These are phyloP conservation scores for Ennomos quercinarius DNA, from an alignment of 2,888 invertebrate genomes.

Conservation along the genomic window DNA sequence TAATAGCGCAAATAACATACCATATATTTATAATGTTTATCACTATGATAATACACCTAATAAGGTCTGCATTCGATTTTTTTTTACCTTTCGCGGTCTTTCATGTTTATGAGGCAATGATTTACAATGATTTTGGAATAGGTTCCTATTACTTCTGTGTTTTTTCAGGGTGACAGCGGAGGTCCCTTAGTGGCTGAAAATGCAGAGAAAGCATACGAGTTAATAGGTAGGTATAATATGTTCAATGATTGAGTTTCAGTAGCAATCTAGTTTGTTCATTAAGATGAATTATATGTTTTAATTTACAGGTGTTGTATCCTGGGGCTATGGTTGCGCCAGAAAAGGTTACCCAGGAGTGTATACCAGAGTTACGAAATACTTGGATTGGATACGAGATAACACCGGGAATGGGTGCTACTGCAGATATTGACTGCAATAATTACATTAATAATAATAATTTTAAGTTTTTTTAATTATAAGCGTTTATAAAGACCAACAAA, in stretches of 20 bases:
- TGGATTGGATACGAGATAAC: constrained; percentile 92
- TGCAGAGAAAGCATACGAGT: constrained; percentile 89
- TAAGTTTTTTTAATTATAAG: too few species aligned
- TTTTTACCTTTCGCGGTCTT: too few species aligned
- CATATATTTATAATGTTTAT: too few species aligned
- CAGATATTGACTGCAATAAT: constrained; percentile 80
- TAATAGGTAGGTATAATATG: constrained; percentile 87
- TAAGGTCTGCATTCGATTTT: too few species aligned
- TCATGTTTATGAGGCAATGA: too few species aligned
- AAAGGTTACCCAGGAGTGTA: constrained; percentile 95
- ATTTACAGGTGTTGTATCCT: constrained; percentile 90
- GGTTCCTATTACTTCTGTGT: too few species aligned
- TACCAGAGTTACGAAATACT: constrained; percentile 91
- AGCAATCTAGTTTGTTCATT: not conserved
- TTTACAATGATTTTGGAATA: too few species aligned
- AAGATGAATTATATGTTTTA: not conserved
- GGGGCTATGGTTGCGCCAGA: constrained; percentile 95
- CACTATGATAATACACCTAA: too few species aligned
- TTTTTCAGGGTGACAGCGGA: constrained; percentile 90
- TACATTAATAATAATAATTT: not conserved
- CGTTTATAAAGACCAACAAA: too few species aligned
- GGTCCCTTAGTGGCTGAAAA: constrained; percentile 90
- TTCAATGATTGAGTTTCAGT: not conserved
- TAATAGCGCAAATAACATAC: too few species aligned
- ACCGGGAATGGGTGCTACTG: constrained; percentile 94